phyloP scores from a whole-genome alignment of 2,113 vertebrate species.

The Coptodon rendalli region DNA sequence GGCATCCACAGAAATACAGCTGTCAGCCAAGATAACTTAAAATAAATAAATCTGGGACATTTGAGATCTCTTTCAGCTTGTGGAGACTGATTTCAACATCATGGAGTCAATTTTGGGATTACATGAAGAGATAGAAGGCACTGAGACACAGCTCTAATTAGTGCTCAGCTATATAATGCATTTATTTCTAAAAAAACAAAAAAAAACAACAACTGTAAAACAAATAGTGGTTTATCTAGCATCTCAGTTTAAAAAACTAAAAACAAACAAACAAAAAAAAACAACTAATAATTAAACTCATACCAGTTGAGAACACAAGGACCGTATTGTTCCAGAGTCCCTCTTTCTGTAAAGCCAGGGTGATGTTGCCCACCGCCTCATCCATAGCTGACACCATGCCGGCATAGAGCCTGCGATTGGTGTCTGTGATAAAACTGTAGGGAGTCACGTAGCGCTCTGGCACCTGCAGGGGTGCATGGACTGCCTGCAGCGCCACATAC shows the following conservation, averaged over 20 bases:
- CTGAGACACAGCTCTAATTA: background rate
- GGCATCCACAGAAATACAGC: background rate
- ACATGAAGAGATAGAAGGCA: background rate
- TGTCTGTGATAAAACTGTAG: slow-evolving; percentile 81
- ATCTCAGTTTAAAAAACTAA: background rate
- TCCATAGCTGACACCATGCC: slow-evolving; percentile 95
- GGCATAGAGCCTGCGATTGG: slow-evolving; percentile 76
- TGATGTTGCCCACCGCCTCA: slow-evolving; percentile 92
- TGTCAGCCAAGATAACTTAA: background rate
- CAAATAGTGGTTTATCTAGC: background rate
- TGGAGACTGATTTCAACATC: background rate
- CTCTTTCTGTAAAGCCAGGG: slow-evolving; percentile 67
- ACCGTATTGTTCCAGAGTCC: slow-evolving; percentile 90
- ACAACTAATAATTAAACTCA: background rate
- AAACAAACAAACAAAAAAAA: background rate
- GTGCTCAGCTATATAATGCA: background rate
- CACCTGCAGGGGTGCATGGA: slow-evolving; percentile 86
- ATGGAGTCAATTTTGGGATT: background rate
- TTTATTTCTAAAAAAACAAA: background rate
- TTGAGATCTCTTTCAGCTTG: background rate
- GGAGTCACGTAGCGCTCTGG: slow-evolving; percentile 79
- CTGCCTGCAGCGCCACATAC: slow-evolving; percentile 88
- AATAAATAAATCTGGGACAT: background rate
- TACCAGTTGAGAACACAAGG: slow-evolving; percentile 94
- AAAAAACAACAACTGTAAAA: background rate